These are phyloP conservation scores for Sebastes itinus DNA, from an alignment of 2,797 vertebrate species.

Conservation along the genomic window DNA sequence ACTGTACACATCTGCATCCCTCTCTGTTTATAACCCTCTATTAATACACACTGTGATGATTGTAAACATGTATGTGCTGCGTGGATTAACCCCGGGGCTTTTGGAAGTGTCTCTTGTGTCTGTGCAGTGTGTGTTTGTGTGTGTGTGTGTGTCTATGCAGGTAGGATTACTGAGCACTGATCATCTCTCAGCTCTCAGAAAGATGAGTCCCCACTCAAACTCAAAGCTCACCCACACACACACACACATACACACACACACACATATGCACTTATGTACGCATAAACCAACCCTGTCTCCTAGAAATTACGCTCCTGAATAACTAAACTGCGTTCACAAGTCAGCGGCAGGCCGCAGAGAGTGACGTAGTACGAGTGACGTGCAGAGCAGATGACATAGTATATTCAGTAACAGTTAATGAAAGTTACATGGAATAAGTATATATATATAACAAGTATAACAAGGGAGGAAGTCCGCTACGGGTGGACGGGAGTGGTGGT, in stretches of 20 bases:
- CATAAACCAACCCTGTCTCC: not conserved
- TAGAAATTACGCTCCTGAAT: no score
- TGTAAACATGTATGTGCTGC: slow-evolving; percentile 28
- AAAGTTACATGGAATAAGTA: no score
- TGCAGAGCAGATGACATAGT: no score
- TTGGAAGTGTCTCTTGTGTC: slow-evolving; percentile 10
- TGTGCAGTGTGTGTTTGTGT: slow-evolving; percentile 1
- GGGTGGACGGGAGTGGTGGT: no score
- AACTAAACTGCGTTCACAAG: no score
- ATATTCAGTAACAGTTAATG: no score
- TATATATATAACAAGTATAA: no score
- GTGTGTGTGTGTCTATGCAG: slow-evolving; percentile 34
- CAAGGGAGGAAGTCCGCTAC: no score
- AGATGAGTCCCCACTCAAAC: slow-evolving; percentile 58
- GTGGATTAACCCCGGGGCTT: slow-evolving; percentile 51
- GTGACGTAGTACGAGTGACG: no score
- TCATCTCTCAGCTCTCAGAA: slow-evolving; percentile 67
- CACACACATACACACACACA: not conserved
- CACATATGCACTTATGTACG: not conserved
- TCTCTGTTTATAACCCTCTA: slow-evolving; percentile 25
- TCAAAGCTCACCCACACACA: slow-evolving; percentile 12
- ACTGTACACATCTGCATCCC: not conserved
- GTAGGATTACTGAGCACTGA: slow-evolving; percentile 71
- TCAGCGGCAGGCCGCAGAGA: no score
- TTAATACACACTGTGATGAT: not conserved